These are phyloP conservation scores for Parnassius orleans DNA, from an alignment of 2,888 invertebrate species.

Conservation along the genomic window DNA sequence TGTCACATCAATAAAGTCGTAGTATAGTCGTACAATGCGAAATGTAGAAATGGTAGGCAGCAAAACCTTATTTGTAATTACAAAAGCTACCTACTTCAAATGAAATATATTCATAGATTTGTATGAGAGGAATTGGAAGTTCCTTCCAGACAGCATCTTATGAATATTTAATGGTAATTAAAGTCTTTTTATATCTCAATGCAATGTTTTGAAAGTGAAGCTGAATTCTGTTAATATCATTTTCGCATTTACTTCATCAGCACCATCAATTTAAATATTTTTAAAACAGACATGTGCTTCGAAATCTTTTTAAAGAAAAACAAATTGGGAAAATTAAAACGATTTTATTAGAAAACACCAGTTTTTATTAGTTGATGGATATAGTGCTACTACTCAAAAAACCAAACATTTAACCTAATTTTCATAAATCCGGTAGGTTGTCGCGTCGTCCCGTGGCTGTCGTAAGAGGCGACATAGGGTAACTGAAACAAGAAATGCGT, in stretches of 20 bases:
- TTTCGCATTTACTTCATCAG: neutral
- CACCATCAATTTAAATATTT: neutral
- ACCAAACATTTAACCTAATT: too few relatives aligned
- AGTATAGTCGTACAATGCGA: neutral
- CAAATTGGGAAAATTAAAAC: too few relatives aligned
- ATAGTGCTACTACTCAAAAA: too few relatives aligned
- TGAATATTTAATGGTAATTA: conserved; percentile 19
- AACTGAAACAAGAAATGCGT: too few relatives aligned
- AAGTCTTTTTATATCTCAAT: neutral
- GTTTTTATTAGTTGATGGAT: too few relatives aligned
- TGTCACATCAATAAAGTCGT: neutral
- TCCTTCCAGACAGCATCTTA: conserved; percentile 18
- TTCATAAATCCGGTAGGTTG: too few relatives aligned
- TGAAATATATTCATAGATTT: conserved; percentile 16
- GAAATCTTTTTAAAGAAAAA: too few relatives aligned
- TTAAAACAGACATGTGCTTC: neutral
- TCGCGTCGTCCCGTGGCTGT: too few relatives aligned
- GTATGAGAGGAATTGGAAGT: conserved; percentile 12
- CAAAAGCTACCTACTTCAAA: conserved; percentile 10
- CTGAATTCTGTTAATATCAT: neutral
- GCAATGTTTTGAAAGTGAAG: conserved; percentile 2
- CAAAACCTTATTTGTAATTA: conserved; percentile 10
- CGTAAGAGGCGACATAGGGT: too few relatives aligned
- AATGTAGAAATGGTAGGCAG: neutral
- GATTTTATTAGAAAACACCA: too few relatives aligned